phyloP scores from a whole-genome alignment of 37 sponge, comb jelly and placozoan genomes.

The Hexactinellida sp. region DNA sequence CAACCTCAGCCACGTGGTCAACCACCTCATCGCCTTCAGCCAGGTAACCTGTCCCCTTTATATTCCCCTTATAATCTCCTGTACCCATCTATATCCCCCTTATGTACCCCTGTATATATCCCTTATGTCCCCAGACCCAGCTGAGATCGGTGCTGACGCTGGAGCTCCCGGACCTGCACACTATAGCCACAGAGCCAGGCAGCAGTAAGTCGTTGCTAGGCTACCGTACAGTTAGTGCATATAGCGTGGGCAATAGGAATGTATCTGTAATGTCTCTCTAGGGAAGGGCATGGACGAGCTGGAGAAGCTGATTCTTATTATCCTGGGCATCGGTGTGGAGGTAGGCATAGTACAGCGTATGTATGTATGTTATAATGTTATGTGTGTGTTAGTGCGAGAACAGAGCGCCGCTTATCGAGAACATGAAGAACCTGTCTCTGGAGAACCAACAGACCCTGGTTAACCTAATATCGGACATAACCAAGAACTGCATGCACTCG shows the following conservation, averaged over 20 bases:
- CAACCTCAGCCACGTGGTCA: neutral
- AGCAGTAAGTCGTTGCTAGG: neutral
- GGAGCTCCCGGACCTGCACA: neutral
- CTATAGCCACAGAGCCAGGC: neutral
- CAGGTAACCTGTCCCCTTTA: neutral
- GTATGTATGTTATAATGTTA: neutral
- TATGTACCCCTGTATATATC: neutral
- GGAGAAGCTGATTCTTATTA: constrained; percentile 66
- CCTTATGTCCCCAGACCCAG: neutral
- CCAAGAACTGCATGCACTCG: neutral
- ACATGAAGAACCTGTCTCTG: constrained; percentile 63
- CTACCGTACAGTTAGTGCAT: too few species aligned
- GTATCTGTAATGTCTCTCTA: constrained; percentile 12
- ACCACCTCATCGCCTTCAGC: neutral
- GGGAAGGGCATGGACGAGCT: constrained; percentile 65
- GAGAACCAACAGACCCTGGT: constrained; percentile 61
- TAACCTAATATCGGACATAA: constrained; percentile 6
- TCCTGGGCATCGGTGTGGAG: constrained; percentile 70
- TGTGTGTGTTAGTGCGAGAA: constrained; percentile 40
- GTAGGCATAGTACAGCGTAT: neutral
- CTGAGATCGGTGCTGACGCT: neutral
- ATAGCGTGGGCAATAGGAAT: too few species aligned
- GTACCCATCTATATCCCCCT: too few species aligned
- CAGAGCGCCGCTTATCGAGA: constrained; percentile 62
- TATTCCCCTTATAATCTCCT: too few species aligned